Evolutionary conservation across 2,888 invertebrate species (phyloP).

Genomic region (Cheilosia grossa): DNA sequence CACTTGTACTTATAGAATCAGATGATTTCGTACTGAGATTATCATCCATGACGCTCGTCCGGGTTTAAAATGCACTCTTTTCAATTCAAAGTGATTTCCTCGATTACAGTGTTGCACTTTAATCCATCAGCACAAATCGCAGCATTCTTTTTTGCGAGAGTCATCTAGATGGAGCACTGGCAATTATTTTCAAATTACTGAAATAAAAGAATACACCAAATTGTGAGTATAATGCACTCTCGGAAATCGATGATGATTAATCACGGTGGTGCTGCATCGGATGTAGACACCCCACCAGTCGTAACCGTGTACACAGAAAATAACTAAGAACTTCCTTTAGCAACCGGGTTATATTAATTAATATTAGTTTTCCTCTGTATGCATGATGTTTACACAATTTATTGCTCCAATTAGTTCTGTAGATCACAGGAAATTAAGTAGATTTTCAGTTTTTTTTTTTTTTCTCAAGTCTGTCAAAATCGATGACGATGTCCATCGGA

Average conservation of each 20-base stretch:
- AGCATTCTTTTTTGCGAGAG: slow-evolving; percentile 32
- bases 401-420: not conserved
- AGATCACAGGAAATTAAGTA: not conserved
- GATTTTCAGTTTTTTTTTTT: slow-evolving; percentile 9
- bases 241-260: slow-evolving; percentile 69
- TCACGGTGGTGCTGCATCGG: slow-evolving; percentile 15
- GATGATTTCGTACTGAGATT: slow-evolving; percentile 87
- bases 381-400: not conserved
- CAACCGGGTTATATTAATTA: too few species aligned
- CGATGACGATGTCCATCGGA: slow-evolving; percentile 67
- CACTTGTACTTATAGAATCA: slow-evolving; percentile 88
- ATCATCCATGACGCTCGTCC: slow-evolving; percentile 84
- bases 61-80: slow-evolving; percentile 23
- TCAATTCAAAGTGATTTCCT: slow-evolving; percentile 25
- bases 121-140: slow-evolving; percentile 25
- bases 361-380: not conserved
- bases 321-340: not conserved
- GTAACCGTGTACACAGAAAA: not conserved
- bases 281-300: slow-evolving; percentile 47
- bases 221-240: slow-evolving; percentile 9
- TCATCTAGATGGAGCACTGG: slow-evolving; percentile 30
- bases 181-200: slow-evolving; percentile 12
- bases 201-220: slow-evolving; percentile 17
- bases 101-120: slow-evolving; percentile 20
- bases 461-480: slow-evolving; percentile 62